Conservation (phyloP, 2,888 invertebrate genomes). For the Phanerotoma sp. region DNA sequence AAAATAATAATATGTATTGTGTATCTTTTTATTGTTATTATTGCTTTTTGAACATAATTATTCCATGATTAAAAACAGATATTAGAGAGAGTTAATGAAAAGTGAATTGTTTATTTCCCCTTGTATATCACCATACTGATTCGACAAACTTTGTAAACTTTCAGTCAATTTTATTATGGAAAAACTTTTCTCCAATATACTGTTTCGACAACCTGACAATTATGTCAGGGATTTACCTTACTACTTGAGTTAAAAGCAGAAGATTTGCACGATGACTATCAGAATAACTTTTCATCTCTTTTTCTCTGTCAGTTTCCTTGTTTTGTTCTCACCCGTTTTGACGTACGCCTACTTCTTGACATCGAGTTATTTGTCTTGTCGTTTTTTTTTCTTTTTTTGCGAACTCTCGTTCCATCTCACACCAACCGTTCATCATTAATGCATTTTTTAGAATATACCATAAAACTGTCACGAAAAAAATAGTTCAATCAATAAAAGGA, state of each 20-base stretch:
- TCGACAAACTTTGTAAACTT: too few species aligned
- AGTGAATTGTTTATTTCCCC: too few species aligned
- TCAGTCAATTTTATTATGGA: background rate
- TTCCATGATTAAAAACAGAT: too few species aligned
- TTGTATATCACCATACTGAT: too few species aligned
- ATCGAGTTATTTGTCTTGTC: conserved; percentile 5
- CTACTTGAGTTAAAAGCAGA: background rate
- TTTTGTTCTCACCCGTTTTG: background rate
- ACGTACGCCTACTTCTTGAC: background rate
- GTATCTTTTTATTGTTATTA: too few species aligned
- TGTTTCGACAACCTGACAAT: background rate
- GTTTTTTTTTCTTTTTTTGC: background rate
- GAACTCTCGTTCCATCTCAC: too few species aligned
- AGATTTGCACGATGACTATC: conserved; percentile 6
- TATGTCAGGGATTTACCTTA: background rate
- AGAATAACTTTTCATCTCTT: conserved; percentile 1
- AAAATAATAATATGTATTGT: too few species aligned
- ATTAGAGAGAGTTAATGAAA: too few species aligned
- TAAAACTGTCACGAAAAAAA: background rate
- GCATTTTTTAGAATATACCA: background rate
- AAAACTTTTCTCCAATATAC: background rate
- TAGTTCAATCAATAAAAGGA: background rate
- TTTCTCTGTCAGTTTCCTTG: background rate
- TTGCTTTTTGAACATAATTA: too few species aligned
- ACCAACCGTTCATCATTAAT: background rate